These are phyloP conservation scores for Lithophane socia DNA, from an alignment of 2,888 invertebrate genomes.

Conservation along the genomic window DNA sequence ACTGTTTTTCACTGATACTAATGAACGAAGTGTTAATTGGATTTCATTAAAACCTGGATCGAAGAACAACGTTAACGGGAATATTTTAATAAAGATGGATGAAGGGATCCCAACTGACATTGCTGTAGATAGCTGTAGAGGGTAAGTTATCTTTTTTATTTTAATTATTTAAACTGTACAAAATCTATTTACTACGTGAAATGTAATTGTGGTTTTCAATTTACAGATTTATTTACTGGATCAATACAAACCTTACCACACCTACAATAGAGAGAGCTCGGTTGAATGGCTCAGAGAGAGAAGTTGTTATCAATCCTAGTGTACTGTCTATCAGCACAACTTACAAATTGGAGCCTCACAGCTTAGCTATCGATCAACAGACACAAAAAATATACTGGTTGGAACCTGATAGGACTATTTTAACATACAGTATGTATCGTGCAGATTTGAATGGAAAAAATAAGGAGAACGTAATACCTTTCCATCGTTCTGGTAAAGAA, in stretches of 20 bases:
- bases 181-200: background rate
- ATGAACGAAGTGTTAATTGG: slow-evolving; percentile 91
- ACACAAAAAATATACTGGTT: slow-evolving; percentile 4
- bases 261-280: slow-evolving; percentile 94
- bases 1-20: slow-evolving; percentile 95
- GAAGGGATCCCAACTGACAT: slow-evolving; percentile 93
- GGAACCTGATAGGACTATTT: background rate
- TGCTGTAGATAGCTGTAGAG: slow-evolving; percentile 94
- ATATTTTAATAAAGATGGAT: slow-evolving; percentile 81
- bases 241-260: slow-evolving; percentile 93
- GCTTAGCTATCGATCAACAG: slow-evolving; percentile 11
- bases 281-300: slow-evolving; percentile 92
- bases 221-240: slow-evolving; percentile 95
- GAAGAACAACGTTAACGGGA: slow-evolving; percentile 80
- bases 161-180: background rate
- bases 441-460: slow-evolving; percentile 14
- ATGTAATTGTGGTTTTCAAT: slow-evolving; percentile 7
- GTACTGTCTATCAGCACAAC: slow-evolving; percentile 84
- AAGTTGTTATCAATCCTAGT: slow-evolving; percentile 88
- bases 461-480: background rate
- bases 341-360: slow-evolving; percentile 90
- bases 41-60: slow-evolving; percentile 79
- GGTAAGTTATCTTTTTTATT: slow-evolving; percentile 84
- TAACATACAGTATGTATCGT: fast-evolving
- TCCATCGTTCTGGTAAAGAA: too few species aligned